phyloP scores from a whole-genome alignment of 37 sponge, comb jelly and placozoan species.

The Hexactinellida sp. region DNA sequence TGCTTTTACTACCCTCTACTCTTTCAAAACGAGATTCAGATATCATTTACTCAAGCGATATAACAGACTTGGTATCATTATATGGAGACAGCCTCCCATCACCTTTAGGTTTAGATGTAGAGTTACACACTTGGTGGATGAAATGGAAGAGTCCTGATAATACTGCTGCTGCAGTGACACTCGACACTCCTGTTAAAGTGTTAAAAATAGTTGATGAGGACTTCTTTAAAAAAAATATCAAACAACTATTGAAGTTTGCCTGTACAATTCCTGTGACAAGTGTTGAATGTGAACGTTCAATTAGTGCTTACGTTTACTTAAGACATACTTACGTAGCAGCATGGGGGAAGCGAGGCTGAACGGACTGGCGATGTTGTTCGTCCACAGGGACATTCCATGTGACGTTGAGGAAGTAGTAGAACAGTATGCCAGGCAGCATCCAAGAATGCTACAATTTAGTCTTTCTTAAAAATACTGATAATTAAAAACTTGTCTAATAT shows the following conservation, averaged over 20 bases:
- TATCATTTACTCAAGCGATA: neutral
- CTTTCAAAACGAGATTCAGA: neutral
- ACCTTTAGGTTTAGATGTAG: neutral
- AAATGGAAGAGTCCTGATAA: neutral
- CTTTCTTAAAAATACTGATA: too few relatives aligned
- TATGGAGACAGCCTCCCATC: neutral
- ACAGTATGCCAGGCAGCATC: neutral
- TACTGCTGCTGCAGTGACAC: neutral
- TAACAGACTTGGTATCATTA: neutral
- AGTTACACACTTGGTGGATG: neutral
- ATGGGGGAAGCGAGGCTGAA: neutral
- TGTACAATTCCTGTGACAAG: constrained; percentile 14
- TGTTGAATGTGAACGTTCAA: constrained; percentile 12
- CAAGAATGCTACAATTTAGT: neutral
- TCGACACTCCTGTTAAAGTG: neutral
- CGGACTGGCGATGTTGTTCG: neutral
- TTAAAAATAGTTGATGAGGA: neutral
- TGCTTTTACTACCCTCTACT: neutral
- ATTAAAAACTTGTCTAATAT: too few relatives aligned
- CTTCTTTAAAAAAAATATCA: neutral
- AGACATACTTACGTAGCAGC: constrained; percentile 11
- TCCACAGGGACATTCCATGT: constrained; percentile 18
- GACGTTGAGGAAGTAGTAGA: neutral
- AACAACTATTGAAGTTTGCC: constrained; percentile 7
- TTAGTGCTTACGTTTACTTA: constrained; percentile 7